Evolutionary conservation across 2,113 vertebrate genomes (phyloP).

Genomic region (Corythornis madagascariensis): DNA sequence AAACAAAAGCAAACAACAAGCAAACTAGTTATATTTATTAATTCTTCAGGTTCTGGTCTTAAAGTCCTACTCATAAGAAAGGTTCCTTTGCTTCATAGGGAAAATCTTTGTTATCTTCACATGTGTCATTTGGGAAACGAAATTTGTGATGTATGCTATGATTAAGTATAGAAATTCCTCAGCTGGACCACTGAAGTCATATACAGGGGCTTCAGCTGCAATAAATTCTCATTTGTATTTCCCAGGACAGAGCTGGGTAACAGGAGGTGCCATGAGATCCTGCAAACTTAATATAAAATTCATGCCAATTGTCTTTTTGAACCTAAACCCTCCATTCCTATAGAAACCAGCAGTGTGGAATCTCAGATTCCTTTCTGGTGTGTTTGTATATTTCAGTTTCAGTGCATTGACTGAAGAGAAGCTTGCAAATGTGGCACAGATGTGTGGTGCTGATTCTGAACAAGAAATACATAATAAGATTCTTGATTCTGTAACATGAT

Average conservation of each 20-base stretch:
- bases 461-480: neutral
- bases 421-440: neutral
- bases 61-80: neutral
- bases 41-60: neutral
- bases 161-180: conserved; percentile 1
- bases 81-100: neutral
- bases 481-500: neutral
- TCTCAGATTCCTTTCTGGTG: neutral
- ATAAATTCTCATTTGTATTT: neutral
- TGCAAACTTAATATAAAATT: neutral
- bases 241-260: neutral
- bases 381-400: neutral
- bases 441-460: neutral
- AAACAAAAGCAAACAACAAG: neutral
- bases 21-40: neutral
- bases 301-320: neutral
- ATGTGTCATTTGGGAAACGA: neutral
- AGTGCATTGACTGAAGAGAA: neutral
- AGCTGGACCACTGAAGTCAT: neutral
- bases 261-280: neutral
- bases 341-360: neutral
- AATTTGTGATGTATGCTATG: neutral
- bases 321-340: neutral
- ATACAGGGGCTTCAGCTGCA: neutral
- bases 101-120: neutral